Percentiles rank a stretch among this genome's conserved stretches.
Evolutionary conservation across 1,140 invertebrate genomes (phyloP).

Genomic region (Trichoplusia ni): DNA sequence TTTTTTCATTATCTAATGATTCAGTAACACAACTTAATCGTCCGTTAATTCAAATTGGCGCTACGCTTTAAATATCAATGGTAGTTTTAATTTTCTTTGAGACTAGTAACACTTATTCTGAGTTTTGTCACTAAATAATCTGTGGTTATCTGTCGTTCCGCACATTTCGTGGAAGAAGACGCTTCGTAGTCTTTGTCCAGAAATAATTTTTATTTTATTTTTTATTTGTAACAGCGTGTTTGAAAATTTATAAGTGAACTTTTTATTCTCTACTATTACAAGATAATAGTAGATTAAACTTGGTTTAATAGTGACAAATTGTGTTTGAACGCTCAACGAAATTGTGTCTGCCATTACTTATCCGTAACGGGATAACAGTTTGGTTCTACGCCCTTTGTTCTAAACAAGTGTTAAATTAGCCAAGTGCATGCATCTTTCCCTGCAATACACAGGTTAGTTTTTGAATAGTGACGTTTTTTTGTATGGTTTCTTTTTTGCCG

Average conservation of each 20-base stretch:
- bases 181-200: conserved; percentile 63
- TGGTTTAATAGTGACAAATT: conserved; percentile 54
- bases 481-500: neutral
- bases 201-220: conserved; percentile 73
- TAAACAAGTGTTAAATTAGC: conserved; percentile 73
- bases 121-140: neutral
- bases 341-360: conserved; percentile 74
- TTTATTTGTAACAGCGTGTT: conserved; percentile 58
- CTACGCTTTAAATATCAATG: conserved; percentile 14
- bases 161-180: conserved; percentile 63
- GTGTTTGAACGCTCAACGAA: conserved; percentile 52
- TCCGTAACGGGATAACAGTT: conserved; percentile 81
- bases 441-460: conserved; percentile 79
- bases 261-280: conserved; percentile 50
- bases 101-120: neutral
- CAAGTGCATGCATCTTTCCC: conserved; percentile 82
- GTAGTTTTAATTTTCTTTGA: neutral
- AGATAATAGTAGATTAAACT: conserved; percentile 59
- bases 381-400: conserved; percentile 77
- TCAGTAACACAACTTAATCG: too few species aligned
- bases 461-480: neutral
- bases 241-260: conserved; percentile 47
- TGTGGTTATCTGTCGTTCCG: conserved; percentile 24
- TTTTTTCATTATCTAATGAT: too few species aligned
- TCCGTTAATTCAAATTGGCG: conserved; percentile 13